These are phyloP conservation scores for Scaptomyza montana DNA, from an alignment of 1,140 invertebrate species.

Conservation along the genomic window DNA sequence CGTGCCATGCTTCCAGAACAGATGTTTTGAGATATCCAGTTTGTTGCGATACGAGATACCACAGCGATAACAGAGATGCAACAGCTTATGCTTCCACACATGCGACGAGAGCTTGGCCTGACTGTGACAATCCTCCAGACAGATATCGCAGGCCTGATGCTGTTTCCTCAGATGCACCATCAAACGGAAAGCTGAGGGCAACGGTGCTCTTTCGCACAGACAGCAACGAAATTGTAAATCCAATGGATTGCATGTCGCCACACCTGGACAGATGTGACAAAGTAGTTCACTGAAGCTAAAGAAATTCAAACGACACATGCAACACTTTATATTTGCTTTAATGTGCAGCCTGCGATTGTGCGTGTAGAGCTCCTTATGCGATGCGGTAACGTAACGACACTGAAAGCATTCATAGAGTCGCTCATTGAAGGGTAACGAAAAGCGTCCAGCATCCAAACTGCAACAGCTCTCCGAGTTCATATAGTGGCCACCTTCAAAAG, in stretches of 20 bases:
- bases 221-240: slow-evolving; percentile 88
- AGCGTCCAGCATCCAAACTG: slow-evolving; percentile 83
- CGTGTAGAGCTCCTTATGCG: slow-evolving; percentile 92
- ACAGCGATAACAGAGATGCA: slow-evolving; percentile 93
- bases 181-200: slow-evolving; percentile 92
- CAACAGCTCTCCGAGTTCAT: slow-evolving; percentile 90
- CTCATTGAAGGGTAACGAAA: slow-evolving; percentile 69
- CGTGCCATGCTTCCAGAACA: slow-evolving; percentile 96
- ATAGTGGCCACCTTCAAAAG: slow-evolving; percentile 85
- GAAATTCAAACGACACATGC: slow-evolving; percentile 94
- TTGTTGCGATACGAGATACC: slow-evolving; percentile 93
- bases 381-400: slow-evolving; percentile 89
- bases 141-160: slow-evolving; percentile 93
- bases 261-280: slow-evolving; percentile 92
- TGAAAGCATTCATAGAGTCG: slow-evolving; percentile 92
- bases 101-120: slow-evolving; percentile 90
- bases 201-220: slow-evolving; percentile 88
- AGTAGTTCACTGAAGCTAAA: slow-evolving; percentile 93
- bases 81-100: slow-evolving; percentile 94
- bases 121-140: slow-evolving; percentile 90
- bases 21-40: slow-evolving; percentile 92
- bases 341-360: slow-evolving; percentile 93
- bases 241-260: slow-evolving; percentile 86
- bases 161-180: slow-evolving; percentile 93
- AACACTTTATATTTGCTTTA: slow-evolving; percentile 90